These are phyloP conservation scores for Procapra przewalskii DNA, from an alignment of 2,113 vertebrate genomes.

Conservation along the genomic window DNA sequence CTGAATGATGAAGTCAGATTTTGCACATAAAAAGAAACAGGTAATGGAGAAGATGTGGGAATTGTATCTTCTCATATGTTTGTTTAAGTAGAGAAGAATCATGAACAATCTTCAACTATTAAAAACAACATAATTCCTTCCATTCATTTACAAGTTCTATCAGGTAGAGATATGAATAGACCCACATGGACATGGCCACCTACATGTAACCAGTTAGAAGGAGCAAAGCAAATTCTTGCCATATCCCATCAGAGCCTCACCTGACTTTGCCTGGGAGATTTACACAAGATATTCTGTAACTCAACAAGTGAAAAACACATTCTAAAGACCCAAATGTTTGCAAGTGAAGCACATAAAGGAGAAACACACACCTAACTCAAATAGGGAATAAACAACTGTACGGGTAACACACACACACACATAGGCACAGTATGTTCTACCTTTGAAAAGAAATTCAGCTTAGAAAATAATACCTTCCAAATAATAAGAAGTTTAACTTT, in stretches of 20 bases:
- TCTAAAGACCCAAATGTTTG: neutral
- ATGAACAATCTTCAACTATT: neutral
- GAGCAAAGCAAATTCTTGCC: neutral
- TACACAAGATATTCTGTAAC: neutral
- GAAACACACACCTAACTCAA: neutral
- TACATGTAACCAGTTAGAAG: neutral
- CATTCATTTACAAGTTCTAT: neutral
- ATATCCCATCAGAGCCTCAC: neutral
- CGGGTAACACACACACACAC: neutral
- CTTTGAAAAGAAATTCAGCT: neutral
- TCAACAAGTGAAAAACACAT: neutral
- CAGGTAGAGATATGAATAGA: neutral
- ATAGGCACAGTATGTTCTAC: neutral
- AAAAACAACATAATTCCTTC: neutral
- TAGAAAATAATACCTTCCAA: neutral
- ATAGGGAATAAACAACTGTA: neutral
- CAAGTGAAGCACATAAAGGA: neutral
- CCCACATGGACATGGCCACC: rapidly evolving
- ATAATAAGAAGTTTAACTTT: neutral
- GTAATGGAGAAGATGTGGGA: neutral
- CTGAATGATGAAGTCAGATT: neutral
- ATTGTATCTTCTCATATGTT: neutral
- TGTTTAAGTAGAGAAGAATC: neutral
- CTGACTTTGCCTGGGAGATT: neutral
- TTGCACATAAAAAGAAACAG: neutral